phyloP scores from a whole-genome alignment of 2,797 vertebrate species.

The Sebastes diploproa region DNA sequence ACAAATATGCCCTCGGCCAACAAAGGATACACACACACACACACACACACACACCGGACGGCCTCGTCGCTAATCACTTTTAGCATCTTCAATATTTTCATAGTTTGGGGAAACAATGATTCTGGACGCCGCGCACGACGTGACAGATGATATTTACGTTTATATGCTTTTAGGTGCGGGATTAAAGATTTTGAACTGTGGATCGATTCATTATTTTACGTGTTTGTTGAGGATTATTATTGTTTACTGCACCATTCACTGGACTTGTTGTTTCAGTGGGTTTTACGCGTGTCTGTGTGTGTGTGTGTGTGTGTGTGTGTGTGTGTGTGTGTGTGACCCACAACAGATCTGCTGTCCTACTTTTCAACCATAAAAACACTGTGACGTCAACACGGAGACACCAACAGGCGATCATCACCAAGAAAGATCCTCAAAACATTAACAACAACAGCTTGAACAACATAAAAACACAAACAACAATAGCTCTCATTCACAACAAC shows the following conservation, averaged over 20 bases:
- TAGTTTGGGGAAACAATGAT: conserved; percentile 32
- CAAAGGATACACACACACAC: conserved; percentile 57
- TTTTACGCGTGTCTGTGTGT: not conserved
- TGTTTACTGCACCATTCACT: not conserved
- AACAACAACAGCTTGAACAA: not conserved
- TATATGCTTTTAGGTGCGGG: not conserved
- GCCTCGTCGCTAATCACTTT: conserved; percentile 48
- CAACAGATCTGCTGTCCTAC: conserved; percentile 55
- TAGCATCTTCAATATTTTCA: conserved; percentile 60
- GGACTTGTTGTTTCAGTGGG: not conserved
- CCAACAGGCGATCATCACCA: not conserved
- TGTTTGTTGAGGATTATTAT: not conserved
- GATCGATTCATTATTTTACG: not conserved
- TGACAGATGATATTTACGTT: not conserved
- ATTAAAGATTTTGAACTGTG: not conserved
- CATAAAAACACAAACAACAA: not conserved
- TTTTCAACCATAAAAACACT: conserved; percentile 53
- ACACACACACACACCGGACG: conserved; percentile 29
- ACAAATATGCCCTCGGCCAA: conserved; percentile 73
- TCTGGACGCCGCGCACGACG: not conserved
- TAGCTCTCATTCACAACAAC: not conserved
- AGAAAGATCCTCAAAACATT: not conserved
- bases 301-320: not conserved
- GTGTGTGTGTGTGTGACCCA: conserved; percentile 33
- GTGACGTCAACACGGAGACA: conserved; percentile 30